Evolutionary conservation across 2,888 invertebrate species (phyloP).

Genomic region (Ypsolopha scabrella): DNA sequence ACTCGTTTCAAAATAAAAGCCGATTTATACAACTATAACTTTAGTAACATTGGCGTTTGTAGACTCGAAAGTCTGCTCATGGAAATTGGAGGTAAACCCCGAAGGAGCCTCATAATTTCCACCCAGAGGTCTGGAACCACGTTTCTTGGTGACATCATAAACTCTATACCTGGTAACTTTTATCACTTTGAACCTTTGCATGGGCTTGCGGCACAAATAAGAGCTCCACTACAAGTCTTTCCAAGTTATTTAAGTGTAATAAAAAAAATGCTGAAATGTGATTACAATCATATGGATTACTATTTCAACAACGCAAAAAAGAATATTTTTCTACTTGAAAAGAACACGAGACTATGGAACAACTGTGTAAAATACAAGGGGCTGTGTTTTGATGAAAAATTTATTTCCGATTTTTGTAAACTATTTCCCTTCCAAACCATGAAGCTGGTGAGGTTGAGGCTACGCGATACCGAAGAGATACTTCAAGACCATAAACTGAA

Average conservation of each 20-base stretch:
- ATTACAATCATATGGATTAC: conserved; percentile 73
- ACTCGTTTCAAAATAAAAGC: not conserved
- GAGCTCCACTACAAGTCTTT: conserved; percentile 70
- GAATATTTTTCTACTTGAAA: conserved; percentile 78
- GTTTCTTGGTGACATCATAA: conserved; percentile 79
- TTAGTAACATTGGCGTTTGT: conserved; percentile 13
- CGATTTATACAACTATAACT: not conserved
- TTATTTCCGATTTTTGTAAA: conserved; percentile 75
- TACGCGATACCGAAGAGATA: conserved; percentile 73
- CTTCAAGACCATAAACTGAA: conserved; percentile 72
- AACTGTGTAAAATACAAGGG: conserved; percentile 56
- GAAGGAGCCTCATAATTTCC: conserved; percentile 77
- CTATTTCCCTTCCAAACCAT: conserved; percentile 82
- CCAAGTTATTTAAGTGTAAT: conserved; percentile 16
- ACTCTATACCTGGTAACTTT: conserved; percentile 79
- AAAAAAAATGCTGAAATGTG: conserved; percentile 61
- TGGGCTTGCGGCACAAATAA: conserved; percentile 76
- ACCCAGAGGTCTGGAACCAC: conserved; percentile 86
- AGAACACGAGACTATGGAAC: conserved; percentile 78
- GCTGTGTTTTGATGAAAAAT: conserved; percentile 27
- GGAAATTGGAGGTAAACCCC: conserved; percentile 73
- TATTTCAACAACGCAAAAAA: conserved; percentile 76
- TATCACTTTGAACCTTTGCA: conserved; percentile 85
- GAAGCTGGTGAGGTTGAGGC: conserved; percentile 78
- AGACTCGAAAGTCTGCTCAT: conserved; percentile 71